Base-by-base conservation (phyloP, 2,888 invertebrate genomes). In the Plutella xylostella region DNA sequence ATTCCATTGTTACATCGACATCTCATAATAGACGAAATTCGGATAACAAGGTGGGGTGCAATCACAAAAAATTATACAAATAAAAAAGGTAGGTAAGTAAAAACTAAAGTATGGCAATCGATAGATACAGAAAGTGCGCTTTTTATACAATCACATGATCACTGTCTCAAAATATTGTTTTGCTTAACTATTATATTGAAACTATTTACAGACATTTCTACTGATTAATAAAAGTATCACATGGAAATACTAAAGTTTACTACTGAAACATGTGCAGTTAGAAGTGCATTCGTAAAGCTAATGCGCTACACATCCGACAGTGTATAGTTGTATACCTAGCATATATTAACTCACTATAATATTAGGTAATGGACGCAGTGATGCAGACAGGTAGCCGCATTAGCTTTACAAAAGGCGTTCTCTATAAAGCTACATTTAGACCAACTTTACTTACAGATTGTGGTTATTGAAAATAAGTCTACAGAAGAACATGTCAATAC, bases 81-180 rank as follows among this genome's bases (percentile, higher is more conserved):
- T 42, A 30, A 42, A 17, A 17, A 18, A 42, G 20, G 42, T 31
- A 12, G 39, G 39, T 25, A 22, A n/a, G 37, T n/a, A 9, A n/a
- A 34, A 34, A 4, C 14, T 34, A 34, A 34, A 39, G n/a, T 68
- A 68, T 73, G 69, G 77, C 78, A 76, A 76, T 72, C 61, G 52
- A 31, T 66, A 63, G 57, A 50, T 30, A 45, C 35, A 52, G 55
- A 65, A 57, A 62, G 72, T 68, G 72, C 68, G 63, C 63, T 61
- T 68, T 65, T 62, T 63, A 65, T 70, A 6, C 9, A 34, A 34
- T 21, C n/a, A 22, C n/a, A n/a, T n/a, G n/a, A 22, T 65, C 64
- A 74, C 68, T 70, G 63, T 72, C 75, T 77, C 78, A 76, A 78
- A 79, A 78, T 78, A 80, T 72, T 69, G 69, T 76, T 51, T 72